Evolutionary conservation across 2,797 vertebrate genomes (phyloP).

Genomic region (Manis pentadactyla): DNA sequence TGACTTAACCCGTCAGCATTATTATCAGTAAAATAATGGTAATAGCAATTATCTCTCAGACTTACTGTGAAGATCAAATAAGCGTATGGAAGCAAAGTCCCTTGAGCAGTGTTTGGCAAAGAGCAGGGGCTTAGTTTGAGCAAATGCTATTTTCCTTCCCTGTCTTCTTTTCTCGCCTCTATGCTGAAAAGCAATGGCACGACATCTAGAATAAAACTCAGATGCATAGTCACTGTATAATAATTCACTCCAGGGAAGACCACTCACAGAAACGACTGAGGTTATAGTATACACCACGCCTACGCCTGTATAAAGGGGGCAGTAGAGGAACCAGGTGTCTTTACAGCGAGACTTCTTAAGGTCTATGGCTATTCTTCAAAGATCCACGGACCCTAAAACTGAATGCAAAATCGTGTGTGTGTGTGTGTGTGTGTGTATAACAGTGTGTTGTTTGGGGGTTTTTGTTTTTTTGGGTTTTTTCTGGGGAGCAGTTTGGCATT

Average conservation of each 20-base stretch:
- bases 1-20: background rate
- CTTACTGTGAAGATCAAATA: background rate
- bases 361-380: background rate
- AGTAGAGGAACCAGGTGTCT: background rate
- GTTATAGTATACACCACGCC: background rate
- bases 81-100: background rate
- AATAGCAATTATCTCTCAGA: background rate
- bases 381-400: background rate
- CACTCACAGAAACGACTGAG: background rate
- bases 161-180: background rate
- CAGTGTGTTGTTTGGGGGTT: background rate
- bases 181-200: background rate
- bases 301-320: background rate
- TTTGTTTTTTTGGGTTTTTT: background rate
- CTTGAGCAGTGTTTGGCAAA: background rate
- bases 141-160: background rate
- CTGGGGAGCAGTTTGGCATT: background rate
- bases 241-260: background rate
- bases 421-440: background rate
- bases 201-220: background rate
- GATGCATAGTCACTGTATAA: background rate
- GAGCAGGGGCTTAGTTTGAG: background rate
- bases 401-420: background rate
- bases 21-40: background rate
- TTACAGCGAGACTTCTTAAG: background rate